Percentiles rank a stretch among this genome's conserved stretches.
Conservation (phyloP, 2,888 invertebrate genomes). For the Latheticus oryzae region DNA sequence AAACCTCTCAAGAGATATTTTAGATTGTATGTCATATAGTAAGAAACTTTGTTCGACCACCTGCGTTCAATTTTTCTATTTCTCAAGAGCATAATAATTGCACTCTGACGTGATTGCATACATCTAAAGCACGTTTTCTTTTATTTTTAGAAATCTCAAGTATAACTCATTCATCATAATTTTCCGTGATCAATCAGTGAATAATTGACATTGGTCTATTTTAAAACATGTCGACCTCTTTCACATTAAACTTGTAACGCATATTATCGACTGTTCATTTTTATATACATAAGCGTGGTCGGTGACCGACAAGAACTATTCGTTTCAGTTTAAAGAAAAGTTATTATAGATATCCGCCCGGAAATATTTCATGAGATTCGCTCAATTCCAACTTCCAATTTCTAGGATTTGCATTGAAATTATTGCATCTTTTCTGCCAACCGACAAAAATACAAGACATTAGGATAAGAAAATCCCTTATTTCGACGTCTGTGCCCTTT, state of each 20-base stretch:
- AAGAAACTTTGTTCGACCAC: too few relatives aligned
- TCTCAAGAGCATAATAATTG: background rate
- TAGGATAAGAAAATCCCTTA: conserved; percentile 1
- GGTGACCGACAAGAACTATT: too few relatives aligned
- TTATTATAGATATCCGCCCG: too few relatives aligned
- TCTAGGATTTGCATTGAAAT: conserved; percentile 2
- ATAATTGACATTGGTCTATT: conserved; percentile 14
- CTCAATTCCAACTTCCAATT: background rate
- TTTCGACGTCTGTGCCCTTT: background rate
- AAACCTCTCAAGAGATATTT: too few relatives aligned
- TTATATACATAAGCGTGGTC: too few relatives aligned
- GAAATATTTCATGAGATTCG: conserved; percentile 2
- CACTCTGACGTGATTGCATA: background rate
- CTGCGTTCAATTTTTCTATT: too few relatives aligned
- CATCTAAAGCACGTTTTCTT: conserved; percentile 11
- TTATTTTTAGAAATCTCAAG: conserved; percentile 7
- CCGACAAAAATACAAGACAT: conserved; percentile 9
- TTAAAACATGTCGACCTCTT: conserved; percentile 12
- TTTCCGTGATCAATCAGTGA: conserved; percentile 1
- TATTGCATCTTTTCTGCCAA: background rate
- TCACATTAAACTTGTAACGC: conserved; percentile 2
- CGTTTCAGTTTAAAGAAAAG: too few relatives aligned
- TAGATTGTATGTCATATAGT: too few relatives aligned
- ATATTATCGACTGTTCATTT: conserved; percentile 3
- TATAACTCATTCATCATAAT: conserved; percentile 9